Evolutionary conservation across 2,888 invertebrate species (phyloP).

Genomic region (Pollenia labialis): DNA sequence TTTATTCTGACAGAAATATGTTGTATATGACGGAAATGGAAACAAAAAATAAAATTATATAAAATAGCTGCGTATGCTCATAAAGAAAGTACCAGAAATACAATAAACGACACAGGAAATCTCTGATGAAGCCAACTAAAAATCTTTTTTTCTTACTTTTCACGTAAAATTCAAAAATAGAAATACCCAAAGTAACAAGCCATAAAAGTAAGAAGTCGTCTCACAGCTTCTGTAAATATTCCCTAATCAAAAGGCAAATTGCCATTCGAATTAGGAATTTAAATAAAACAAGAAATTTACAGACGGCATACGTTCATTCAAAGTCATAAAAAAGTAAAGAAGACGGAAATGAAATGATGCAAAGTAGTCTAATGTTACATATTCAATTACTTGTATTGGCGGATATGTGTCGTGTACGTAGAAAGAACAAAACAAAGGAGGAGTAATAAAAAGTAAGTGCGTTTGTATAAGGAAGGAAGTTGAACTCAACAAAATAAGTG

Average conservation of each 20-base stretch:
- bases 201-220: background rate
- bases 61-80: background rate
- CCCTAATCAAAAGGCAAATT: background rate
- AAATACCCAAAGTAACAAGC: slow-evolving; percentile 7
- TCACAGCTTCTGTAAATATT: slow-evolving; percentile 21
- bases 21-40: background rate
- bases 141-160: background rate
- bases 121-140: background rate
- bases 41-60: background rate
- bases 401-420: background rate
- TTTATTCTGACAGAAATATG: too few relatives aligned
- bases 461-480: too few relatives aligned
- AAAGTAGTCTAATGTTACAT: background rate
- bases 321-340: background rate
- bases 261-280: background rate
- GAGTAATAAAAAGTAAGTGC: background rate
- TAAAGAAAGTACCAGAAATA: background rate
- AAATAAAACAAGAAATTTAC: too few relatives aligned
- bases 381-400: slow-evolving; percentile 7
- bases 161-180: background rate
- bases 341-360: slow-evolving; percentile 24
- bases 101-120: background rate
- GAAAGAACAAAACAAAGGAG: background rate
- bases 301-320: too few relatives aligned
- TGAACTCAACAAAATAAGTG: too few relatives aligned